Evolutionary conservation across 1,140 invertebrate genomes (phyloP).

Genomic region (Phortica variegata): DNA sequence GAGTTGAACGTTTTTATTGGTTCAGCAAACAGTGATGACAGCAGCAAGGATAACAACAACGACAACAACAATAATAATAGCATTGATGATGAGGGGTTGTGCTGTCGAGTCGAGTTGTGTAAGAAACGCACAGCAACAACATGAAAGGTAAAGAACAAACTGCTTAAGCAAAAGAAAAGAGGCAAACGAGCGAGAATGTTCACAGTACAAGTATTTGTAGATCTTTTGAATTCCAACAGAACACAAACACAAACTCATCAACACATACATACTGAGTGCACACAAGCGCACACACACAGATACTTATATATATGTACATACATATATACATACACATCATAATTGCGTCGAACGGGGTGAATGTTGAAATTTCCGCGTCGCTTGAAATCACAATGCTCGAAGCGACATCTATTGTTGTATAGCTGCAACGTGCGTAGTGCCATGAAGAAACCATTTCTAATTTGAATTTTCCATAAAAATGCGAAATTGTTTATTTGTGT

Average conservation of each 20-base stretch:
- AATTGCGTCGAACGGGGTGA: slow-evolving; percentile 24
- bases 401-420: slow-evolving; percentile 50
- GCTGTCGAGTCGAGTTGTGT: too few relatives aligned
- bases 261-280: slow-evolving; percentile 6
- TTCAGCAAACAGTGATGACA: slow-evolving; percentile 23
- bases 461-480: slow-evolving; percentile 46
- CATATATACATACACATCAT: not conserved
- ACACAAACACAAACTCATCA: slow-evolving; percentile 30
- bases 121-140: too few relatives aligned
- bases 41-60: not conserved
- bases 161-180: slow-evolving; percentile 42
- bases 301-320: too few relatives aligned
- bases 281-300: slow-evolving; percentile 5
- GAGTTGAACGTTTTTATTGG: slow-evolving; percentile 50
- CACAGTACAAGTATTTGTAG: slow-evolving; percentile 46
- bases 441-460: slow-evolving; percentile 52
- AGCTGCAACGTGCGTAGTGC: slow-evolving; percentile 43
- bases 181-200: slow-evolving; percentile 25
- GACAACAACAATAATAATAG: not conserved
- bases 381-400: slow-evolving; percentile 31
- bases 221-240: slow-evolving; percentile 52
- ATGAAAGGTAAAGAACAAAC: too few relatives aligned
- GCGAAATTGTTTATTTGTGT: slow-evolving; percentile 17
- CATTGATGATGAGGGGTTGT: slow-evolving; percentile 8
- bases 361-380: slow-evolving; percentile 34